Percentiles rank a stretch among this genome's conserved stretches.
Evolutionary conservation across 2,888 invertebrate genomes (phyloP).

Genomic region (Habroteleia sp.): DNA sequence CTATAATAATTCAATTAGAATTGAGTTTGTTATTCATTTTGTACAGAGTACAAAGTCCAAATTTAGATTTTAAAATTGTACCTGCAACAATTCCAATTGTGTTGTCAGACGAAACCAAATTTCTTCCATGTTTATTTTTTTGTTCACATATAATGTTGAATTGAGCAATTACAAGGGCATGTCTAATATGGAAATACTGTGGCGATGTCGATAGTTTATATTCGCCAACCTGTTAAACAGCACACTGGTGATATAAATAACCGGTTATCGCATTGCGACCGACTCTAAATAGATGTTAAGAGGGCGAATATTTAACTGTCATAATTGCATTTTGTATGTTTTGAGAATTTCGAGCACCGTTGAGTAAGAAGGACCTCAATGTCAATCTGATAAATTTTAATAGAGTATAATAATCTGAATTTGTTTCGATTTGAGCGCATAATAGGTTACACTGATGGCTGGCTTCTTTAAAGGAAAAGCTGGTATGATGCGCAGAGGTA

Average conservation of each 20-base stretch:
- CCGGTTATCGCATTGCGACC: slow-evolving; percentile 75
- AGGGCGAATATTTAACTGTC: slow-evolving; percentile 58
- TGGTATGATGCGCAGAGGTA: not conserved
- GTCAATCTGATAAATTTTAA: too few species aligned
- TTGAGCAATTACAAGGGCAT: slow-evolving; percentile 33
- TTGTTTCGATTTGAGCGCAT: slow-evolving; percentile 11
- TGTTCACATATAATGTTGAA: slow-evolving; percentile 14
- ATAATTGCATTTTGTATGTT: slow-evolving; percentile 43
- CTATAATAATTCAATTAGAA: not conserved
- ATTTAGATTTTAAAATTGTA: slow-evolving; percentile 62
- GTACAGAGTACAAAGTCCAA: not conserved
- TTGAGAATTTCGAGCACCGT: not conserved
- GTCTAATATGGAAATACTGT: slow-evolving; percentile 50
- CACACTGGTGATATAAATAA: slow-evolving; percentile 77
- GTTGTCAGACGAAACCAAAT: slow-evolving; percentile 76
- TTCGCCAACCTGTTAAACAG: slow-evolving; percentile 71
- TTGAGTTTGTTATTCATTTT: not conserved
- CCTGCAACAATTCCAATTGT: slow-evolving; percentile 78
- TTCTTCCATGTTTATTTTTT: slow-evolving; percentile 75
- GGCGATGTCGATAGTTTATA: slow-evolving; percentile 50
- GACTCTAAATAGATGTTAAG: slow-evolving; percentile 76
- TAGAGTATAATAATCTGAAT: too few species aligned
- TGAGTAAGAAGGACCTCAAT: not conserved
- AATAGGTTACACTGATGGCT: slow-evolving; percentile 16
- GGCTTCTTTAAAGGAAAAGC: slow-evolving; percentile 12